These are phyloP conservation scores for Aptenodytes forsteri DNA, from an alignment of 2,113 vertebrate genomes.

Conservation along the genomic window DNA sequence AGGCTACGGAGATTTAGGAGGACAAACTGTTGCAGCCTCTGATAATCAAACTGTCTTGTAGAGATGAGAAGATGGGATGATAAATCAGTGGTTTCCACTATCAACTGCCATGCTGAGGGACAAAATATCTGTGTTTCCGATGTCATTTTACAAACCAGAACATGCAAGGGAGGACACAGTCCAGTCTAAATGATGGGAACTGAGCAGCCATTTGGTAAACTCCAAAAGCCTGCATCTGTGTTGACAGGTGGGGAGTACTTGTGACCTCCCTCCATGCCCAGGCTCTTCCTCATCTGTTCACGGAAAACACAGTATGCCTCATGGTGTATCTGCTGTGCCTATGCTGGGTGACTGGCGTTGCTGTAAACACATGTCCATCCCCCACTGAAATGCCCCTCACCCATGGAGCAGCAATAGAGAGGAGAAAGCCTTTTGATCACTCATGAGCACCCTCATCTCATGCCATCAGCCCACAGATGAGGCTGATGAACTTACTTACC, in stretches of 20 bases:
- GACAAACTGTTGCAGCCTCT: neutral
- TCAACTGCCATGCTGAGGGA: neutral
- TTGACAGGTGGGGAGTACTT: neutral
- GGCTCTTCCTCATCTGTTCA: neutral
- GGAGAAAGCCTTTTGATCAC: neutral
- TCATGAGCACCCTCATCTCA: neutral
- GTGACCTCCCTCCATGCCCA: neutral
- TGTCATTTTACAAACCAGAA: neutral
- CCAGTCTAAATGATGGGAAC: fast-evolving
- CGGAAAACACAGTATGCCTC: fast-evolving
- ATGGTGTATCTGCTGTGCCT: neutral
- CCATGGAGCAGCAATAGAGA: neutral
- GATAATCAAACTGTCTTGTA: neutral
- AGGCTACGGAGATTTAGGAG: neutral
- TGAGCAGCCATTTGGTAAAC: neutral
- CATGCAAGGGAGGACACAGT: neutral
- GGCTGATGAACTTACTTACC: neutral
- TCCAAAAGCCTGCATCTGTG: neutral
- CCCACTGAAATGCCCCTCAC: neutral
- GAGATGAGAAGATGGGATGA: neutral
- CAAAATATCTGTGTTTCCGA: neutral
- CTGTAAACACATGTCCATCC: neutral
- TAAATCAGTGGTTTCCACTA: neutral
- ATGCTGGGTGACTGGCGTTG: neutral
- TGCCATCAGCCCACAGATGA: neutral